Evolutionary conservation across 2,113 vertebrate genomes (phyloP), one percentile per base, ranked within the genome.

Genomic region (Entelurus aequoreus): DNA sequence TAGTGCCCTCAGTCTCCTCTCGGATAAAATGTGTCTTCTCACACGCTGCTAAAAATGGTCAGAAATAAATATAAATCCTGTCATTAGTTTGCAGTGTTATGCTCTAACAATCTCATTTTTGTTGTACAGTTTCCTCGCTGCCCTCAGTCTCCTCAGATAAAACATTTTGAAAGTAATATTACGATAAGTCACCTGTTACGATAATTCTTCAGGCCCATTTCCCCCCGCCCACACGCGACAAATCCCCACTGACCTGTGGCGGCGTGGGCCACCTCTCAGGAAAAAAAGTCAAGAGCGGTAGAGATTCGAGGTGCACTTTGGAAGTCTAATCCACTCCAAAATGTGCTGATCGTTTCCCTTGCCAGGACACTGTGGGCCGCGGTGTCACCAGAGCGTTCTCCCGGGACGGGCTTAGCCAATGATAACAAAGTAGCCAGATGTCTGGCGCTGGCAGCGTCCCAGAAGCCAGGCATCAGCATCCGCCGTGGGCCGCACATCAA

Each of bases 401-500:
- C 68, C 55, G 95, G 94, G 97, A 96, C 72, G 88, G 85, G 93
- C 95, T 97, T 96, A 98, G 93, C 95, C 95, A 96, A 93, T 95
- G 93, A 96, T 93, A 98, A 96, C 96, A 95, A 96, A 98, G 95
- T 98, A 96, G 94, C 95, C 97, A 99, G 97, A 99, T 99, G 97
- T 98, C 97, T 98, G 90, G 92, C 88, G 94, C 93, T 93, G 92
- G 93, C 90, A 90, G 84, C 84, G 87, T 96, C 95, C 94, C 97
- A 93, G 91, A 93, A 95, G 96, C 94, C 91, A 87, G 91, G 88
- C 91, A 92, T 91, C 82, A 89, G 91, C 91, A 94, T 90, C 91
- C 94, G 64, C 93, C 88, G 81, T 92, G 93, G 94, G 93, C 92
- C 90, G 88, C 85, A 97, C 94, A 99, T 98, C 96, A 99, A 99